Evolutionary conservation across 1,140 invertebrate genomes (phyloP).

Genomic region (Ooceraea biroi): DNA sequence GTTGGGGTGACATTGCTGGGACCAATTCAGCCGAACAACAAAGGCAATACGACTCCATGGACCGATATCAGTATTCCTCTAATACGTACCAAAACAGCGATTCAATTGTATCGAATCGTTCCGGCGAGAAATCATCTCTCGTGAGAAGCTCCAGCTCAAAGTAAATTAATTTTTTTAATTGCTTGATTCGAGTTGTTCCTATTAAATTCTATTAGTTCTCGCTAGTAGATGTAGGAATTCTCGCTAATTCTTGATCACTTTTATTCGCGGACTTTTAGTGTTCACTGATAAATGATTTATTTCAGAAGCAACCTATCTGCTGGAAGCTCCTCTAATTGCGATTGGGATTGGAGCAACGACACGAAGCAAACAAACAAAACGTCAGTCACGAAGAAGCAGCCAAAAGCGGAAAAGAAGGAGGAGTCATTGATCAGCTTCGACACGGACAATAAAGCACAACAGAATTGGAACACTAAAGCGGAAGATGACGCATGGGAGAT

Average conservation of each 20-base stretch:
- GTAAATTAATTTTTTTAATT: constrained; percentile 69
- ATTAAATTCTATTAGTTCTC: no score
- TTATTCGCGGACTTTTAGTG: neutral
- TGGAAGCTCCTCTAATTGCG: constrained; percentile 70
- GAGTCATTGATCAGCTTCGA: constrained; percentile 86
- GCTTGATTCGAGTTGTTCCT: neutral
- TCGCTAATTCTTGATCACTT: neutral
- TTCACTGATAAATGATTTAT: constrained; percentile 6
- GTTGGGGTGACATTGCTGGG: constrained; percentile 90
- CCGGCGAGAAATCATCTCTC: constrained; percentile 86
- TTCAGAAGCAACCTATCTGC: constrained; percentile 74
- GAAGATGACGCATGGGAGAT: constrained; percentile 88
- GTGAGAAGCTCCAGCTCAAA: constrained; percentile 82
- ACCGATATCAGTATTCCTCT: constrained; percentile 84
- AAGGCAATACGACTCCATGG: constrained; percentile 78
- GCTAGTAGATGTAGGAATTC: neutral
- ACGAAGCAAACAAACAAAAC: constrained; percentile 71
- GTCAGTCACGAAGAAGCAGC: constrained; percentile 63
- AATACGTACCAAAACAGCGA: constrained; percentile 84
- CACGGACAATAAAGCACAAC: constrained; percentile 82
- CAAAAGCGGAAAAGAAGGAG: constrained; percentile 78
- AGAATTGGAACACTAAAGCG: constrained; percentile 81
- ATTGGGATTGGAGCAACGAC: constrained; percentile 80
- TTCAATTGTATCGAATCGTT: constrained; percentile 81
- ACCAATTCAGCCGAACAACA: constrained; percentile 85